phyloP scores from a whole-genome alignment of 2,888 invertebrate species.

The Neoitamus cyanurus region DNA sequence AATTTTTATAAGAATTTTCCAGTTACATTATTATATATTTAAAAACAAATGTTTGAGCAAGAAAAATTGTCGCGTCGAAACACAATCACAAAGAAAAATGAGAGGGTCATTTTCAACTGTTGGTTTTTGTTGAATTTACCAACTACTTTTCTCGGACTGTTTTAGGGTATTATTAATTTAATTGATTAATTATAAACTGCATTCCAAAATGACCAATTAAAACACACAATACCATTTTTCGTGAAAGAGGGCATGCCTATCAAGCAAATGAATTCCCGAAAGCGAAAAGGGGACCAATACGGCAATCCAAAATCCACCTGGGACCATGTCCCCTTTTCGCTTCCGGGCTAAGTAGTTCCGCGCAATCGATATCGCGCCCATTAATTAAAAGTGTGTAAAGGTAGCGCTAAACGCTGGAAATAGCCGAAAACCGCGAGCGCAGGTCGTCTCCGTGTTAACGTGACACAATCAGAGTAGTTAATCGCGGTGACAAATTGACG shows the following conservation, averaged over 20 bases:
- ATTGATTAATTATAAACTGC: not conserved
- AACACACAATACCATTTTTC: not conserved
- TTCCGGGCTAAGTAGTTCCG: not conserved
- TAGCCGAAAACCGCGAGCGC: slow-evolving; percentile 7
- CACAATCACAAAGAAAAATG: no score
- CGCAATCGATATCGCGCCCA: slow-evolving; percentile 17
- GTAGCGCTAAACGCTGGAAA: slow-evolving; percentile 22
- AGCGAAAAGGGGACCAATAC: not conserved
- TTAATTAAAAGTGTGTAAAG: slow-evolving; percentile 47
- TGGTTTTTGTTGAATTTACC: no score
- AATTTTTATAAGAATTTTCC: no score
- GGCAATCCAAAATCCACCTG: not conserved
- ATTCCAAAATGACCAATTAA: not conserved
- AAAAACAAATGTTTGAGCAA: no score
- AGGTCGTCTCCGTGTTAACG: slow-evolving; percentile 32
- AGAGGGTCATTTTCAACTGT: no score
- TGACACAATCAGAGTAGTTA: slow-evolving; percentile 40
- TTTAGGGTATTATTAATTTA: no score
- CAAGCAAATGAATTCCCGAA: not conserved
- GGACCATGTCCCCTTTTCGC: not conserved
- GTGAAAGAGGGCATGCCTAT: not conserved
- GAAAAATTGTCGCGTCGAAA: no score
- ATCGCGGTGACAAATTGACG: slow-evolving; percentile 43
- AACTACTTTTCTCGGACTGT: no score
- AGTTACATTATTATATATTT: no score